Evolutionary conservation across 2,113 vertebrate species (phyloP).

Genomic region (Bos indicus): DNA sequence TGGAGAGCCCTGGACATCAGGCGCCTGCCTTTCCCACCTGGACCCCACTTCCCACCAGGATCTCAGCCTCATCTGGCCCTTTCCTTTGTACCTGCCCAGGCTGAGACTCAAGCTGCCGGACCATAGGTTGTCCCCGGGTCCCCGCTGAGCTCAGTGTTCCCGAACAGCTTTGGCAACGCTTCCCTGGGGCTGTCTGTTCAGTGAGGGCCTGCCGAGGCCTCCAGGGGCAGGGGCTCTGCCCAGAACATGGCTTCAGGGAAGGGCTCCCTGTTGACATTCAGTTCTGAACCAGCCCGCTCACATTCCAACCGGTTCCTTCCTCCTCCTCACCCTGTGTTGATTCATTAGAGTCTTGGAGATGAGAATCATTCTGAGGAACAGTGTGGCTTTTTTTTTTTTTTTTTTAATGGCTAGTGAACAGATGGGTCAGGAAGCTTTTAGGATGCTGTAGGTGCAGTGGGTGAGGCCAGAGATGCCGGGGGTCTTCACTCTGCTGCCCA

Average conservation of each 20-base stretch:
- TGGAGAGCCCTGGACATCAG: fast-evolving
- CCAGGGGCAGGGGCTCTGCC: not conserved
- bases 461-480: not conserved
- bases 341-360: slow-evolving; percentile 44
- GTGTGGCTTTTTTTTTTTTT: not conserved
- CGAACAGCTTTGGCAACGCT: not conserved
- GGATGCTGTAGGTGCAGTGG: not conserved
- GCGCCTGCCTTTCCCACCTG: fast-evolving
- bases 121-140: not conserved
- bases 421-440: slow-evolving; percentile 35
- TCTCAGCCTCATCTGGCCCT: not conserved
- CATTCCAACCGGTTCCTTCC: not conserved
- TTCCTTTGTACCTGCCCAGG: not conserved
- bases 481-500: not conserved
- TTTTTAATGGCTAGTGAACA: slow-evolving; percentile 4
- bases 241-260: not conserved
- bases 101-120: not conserved
- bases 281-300: not conserved
- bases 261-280: not conserved
- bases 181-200: not conserved
- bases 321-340: slow-evolving; percentile 17
- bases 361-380: slow-evolving; percentile 5
- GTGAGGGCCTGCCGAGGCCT: not conserved
- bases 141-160: not conserved
- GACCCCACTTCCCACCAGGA: not conserved